Evolutionary conservation across 2,113 vertebrate species (phyloP).

Genomic region (Turdus rufiventris): DNA sequence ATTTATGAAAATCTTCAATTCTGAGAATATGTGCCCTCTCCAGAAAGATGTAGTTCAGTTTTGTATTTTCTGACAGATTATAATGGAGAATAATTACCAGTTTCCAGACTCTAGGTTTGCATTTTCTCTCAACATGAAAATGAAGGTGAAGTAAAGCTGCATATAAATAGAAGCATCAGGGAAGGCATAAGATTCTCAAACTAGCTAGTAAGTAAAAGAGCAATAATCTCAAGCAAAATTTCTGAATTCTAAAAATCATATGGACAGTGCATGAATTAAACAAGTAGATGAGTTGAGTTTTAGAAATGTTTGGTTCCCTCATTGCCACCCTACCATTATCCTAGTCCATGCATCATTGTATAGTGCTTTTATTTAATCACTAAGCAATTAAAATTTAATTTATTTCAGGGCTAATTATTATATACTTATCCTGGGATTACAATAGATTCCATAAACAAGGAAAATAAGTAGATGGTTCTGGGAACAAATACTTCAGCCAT

Average conservation of each 20-base stretch:
- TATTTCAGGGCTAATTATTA: neutral
- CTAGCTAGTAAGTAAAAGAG: neutral
- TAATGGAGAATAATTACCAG: neutral
- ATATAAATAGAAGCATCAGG: neutral
- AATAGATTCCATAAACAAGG: neutral
- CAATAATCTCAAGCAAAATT: neutral
- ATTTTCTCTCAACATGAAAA: neutral
- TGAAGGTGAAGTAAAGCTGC: neutral
- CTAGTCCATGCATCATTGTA: neutral
- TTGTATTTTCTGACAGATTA: neutral
- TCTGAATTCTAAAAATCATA: neutral
- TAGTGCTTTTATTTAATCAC: neutral
- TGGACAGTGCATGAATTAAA: neutral
- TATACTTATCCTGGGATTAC: neutral
- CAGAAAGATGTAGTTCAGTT: neutral
- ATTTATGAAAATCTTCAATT: neutral
- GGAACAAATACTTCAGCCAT: slow-evolving; percentile 18
- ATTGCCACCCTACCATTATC: neutral
- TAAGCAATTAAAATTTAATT: neutral
- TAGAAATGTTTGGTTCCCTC: neutral
- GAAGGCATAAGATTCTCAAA: neutral
- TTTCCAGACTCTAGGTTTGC: neutral
- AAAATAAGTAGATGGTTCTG: neutral
- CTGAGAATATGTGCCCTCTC: neutral
- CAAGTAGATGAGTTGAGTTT: neutral